These are phyloP conservation scores for Sceloporus undulatus DNA, from an alignment of 2,113 vertebrate species.

Conservation along the genomic window DNA sequence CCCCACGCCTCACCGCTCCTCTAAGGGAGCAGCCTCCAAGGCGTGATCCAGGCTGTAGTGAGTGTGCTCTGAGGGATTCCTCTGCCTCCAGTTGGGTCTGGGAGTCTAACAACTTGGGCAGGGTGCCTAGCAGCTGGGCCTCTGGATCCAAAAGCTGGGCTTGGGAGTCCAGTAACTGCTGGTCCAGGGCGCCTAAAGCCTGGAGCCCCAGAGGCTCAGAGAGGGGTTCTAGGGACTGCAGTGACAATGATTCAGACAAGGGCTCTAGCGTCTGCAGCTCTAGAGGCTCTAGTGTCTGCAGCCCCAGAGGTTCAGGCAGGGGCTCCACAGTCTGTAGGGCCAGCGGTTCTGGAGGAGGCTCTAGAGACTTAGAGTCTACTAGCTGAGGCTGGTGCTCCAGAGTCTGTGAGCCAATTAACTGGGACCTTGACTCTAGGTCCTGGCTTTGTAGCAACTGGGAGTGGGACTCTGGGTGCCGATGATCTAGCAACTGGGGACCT, in stretches of 20 bases:
- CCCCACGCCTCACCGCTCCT: slow-evolving; percentile 71
- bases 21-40: slow-evolving; percentile 71
- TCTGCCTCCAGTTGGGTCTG: slow-evolving; percentile 71
- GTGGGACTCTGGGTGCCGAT: slow-evolving; percentile 74
- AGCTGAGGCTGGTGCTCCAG: slow-evolving; percentile 74
- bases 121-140: slow-evolving; percentile 75
- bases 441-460: slow-evolving; percentile 77
- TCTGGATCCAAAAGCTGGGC: slow-evolving; percentile 72
- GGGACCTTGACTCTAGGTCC: slow-evolving; percentile 73
- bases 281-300: slow-evolving; percentile 77
- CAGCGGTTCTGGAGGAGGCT: slow-evolving; percentile 77
- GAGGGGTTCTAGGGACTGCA: slow-evolving; percentile 79
- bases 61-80: slow-evolving; percentile 71
- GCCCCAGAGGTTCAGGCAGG: slow-evolving; percentile 63
- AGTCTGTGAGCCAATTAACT: slow-evolving; percentile 71
- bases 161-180: slow-evolving; percentile 68
- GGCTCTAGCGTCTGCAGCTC: slow-evolving; percentile 75
- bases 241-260: slow-evolving; percentile 77
- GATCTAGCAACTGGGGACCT: slow-evolving; percentile 78
- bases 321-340: slow-evolving; percentile 73
- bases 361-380: slow-evolving; percentile 65
- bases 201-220: slow-evolving; percentile 80
- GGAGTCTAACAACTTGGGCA: slow-evolving; percentile 77
- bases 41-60: slow-evolving; percentile 57
- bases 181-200: slow-evolving; percentile 77